Conservation (phyloP, 2,113 vertebrate species). For the Dendropsophus ebraccatus region DNA sequence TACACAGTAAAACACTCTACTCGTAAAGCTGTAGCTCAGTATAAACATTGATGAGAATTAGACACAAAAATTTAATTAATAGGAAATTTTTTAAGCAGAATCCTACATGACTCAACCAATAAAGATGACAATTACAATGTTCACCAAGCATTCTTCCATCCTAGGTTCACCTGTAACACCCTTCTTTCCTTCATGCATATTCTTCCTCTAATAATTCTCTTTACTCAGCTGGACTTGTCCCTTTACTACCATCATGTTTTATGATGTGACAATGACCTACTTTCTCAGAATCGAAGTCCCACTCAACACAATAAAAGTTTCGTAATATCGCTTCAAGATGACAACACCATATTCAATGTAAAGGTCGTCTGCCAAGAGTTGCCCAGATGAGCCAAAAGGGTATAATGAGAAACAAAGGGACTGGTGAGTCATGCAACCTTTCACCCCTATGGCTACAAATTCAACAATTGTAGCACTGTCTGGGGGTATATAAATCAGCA, state of each 20-base stretch:
- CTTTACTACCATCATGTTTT: background rate
- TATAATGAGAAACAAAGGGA: conserved; percentile 44
- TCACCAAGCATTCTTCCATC: background rate
- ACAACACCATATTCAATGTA: conserved; percentile 30
- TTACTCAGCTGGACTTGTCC: background rate
- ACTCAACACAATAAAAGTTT: background rate
- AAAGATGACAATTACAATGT: background rate
- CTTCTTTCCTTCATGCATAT: too few species aligned
- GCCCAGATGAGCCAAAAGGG: conserved; percentile 24
- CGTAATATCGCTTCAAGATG: conserved; percentile 13
- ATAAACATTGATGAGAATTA: too few species aligned
- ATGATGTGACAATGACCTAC: conserved; percentile 15
- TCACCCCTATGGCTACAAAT: conserved; percentile 50
- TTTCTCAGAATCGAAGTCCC: conserved; percentile 14
- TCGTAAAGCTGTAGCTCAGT: too few species aligned
- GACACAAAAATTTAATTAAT: too few species aligned
- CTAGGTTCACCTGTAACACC: background rate
- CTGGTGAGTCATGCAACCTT: conserved; percentile 51
- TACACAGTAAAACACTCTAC: too few species aligned
- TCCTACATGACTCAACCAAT: background rate
- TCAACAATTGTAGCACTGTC: conserved; percentile 51
- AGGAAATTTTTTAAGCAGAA: background rate
- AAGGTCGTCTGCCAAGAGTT: conserved; percentile 13
- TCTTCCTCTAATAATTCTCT: background rate
- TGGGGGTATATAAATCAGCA: conserved; percentile 46